phyloP scores from a whole-genome alignment of 23 tunicate genomes.

The Oikopleura vanhoeffeni region DNA sequence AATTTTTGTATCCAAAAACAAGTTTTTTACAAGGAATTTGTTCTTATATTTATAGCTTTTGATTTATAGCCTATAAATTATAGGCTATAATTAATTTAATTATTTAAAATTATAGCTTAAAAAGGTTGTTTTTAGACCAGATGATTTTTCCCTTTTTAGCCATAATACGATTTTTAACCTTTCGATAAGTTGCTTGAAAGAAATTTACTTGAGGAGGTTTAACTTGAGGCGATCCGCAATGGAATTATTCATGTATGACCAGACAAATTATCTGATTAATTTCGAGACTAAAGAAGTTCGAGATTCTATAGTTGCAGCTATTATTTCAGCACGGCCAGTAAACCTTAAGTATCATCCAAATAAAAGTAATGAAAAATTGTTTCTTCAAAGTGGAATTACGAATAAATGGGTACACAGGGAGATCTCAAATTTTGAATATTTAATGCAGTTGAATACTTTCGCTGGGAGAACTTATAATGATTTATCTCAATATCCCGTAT shows the following conservation, averaged over 20 bases:
- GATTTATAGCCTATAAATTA: too few species aligned
- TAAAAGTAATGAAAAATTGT: background rate
- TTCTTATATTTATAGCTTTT: too few species aligned
- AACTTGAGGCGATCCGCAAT: conserved; percentile 64
- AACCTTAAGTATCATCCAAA: conserved; percentile 33
- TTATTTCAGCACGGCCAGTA: conserved; percentile 30
- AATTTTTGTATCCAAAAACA: too few species aligned
- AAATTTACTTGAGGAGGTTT: background rate
- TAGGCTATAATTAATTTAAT: too few species aligned
- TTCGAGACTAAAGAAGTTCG: conserved; percentile 20
- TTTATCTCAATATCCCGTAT: conserved; percentile 84
- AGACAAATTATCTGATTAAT: conserved; percentile 76
- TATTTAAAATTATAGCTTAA: too few species aligned
- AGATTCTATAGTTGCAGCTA: background rate
- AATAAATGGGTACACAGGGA: conserved; percentile 93
- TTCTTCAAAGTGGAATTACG: conserved; percentile 49
- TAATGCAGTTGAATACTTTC: conserved; percentile 89
- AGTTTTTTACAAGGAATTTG: too few species aligned
- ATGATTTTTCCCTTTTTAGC: background rate
- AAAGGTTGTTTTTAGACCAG: background rate
- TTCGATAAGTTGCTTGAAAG: background rate
- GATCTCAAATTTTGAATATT: conserved; percentile 74
- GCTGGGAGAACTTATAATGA: conserved; percentile 96
- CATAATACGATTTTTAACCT: background rate
- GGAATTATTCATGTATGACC: conserved; percentile 77